Evolutionary conservation across 2,888 invertebrate genomes (phyloP).

Genomic region (Latrodectus hesperus): DNA sequence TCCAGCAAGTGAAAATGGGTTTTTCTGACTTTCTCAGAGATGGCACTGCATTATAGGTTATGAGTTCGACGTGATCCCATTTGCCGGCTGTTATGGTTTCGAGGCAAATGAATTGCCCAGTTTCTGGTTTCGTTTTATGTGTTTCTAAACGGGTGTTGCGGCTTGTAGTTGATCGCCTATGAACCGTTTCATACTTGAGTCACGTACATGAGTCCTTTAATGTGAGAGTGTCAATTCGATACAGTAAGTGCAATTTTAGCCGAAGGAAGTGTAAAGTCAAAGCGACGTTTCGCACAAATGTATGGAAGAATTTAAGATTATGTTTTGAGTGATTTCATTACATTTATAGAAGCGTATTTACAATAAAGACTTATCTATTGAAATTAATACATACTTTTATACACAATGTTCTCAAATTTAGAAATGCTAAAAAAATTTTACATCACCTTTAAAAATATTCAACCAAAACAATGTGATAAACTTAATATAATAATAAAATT

Average conservation of each 20-base stretch:
- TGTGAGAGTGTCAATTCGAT: neutral
- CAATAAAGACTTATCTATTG: too few species aligned
- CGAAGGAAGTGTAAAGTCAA: neutral
- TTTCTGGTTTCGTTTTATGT: conserved; percentile 35
- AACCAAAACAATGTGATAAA: too few species aligned
- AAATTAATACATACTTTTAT: too few species aligned
- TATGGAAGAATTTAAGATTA: too few species aligned
- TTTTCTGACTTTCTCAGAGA: conserved; percentile 15
- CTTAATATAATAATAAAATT: too few species aligned
- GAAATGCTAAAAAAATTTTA: too few species aligned
- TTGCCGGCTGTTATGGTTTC: conserved; percentile 18
- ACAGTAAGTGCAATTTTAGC: neutral
- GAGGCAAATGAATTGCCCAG: conserved; percentile 22
- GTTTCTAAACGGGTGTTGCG: conserved; percentile 40
- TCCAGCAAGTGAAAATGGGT: conserved; percentile 47
- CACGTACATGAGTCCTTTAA: neutral
- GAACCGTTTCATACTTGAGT: neutral
- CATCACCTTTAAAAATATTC: too few species aligned
- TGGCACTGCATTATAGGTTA: conserved; percentile 46
- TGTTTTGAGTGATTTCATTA: too few species aligned
- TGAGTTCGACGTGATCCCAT: conserved; percentile 54
- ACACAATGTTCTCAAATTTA: too few species aligned
- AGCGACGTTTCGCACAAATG: too few species aligned
- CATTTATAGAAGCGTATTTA: too few species aligned
- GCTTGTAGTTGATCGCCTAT: neutral